Base-by-base conservation (phyloP, 2,113 vertebrate genomes). In the Eclectus roratus region DNA sequence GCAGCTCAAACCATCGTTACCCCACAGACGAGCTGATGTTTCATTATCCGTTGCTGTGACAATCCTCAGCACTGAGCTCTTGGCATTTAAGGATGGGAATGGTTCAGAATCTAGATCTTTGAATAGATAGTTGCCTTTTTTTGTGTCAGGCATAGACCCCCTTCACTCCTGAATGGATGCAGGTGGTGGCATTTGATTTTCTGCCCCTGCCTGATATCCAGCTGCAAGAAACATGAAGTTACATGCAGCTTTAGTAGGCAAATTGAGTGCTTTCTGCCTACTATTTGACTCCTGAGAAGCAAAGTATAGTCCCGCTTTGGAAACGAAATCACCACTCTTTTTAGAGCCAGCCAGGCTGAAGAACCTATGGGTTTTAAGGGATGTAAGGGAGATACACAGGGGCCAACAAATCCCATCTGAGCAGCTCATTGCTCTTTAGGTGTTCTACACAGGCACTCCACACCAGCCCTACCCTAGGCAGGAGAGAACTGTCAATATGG, bases 81-180 rank as follows among this genome's bases (percentile, higher is more conserved):
- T 35, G 28, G 46, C 49, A 28, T 10, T 28, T 41, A 68, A 80
- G 52, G 52, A 63, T 12, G 27, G 28, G 55, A 73, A 63, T 0
- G 5, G 21, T 14, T 43, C 31, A 58, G 53, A 86, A 29, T 31
- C n/a, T 46, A 11, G 1, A 3, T 39, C 37, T 64, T 65, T 35
- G 49, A 63, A n/a, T 0, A 19, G 52, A 16, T 35, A 58, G 56
- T 24, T 18, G 64, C 50, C 15, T 53, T 23, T 41, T 41, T 69
- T 10, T 55, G 28, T n/a, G 68, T 58, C 68, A 70, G 53, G 56
- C 17, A 21, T 1, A 66, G 63, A 21, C 21, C 28, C 0, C 0
- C 44, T 28, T 65, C 13, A 3, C 66, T 61, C 29, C 35, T 8
- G 25, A 52, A 65, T 2, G n/a, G 56, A 33, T 35, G 33, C 33